Base-by-base conservation (phyloP, 1,140 invertebrate genomes). In the Adoxophyes honmai region DNA sequence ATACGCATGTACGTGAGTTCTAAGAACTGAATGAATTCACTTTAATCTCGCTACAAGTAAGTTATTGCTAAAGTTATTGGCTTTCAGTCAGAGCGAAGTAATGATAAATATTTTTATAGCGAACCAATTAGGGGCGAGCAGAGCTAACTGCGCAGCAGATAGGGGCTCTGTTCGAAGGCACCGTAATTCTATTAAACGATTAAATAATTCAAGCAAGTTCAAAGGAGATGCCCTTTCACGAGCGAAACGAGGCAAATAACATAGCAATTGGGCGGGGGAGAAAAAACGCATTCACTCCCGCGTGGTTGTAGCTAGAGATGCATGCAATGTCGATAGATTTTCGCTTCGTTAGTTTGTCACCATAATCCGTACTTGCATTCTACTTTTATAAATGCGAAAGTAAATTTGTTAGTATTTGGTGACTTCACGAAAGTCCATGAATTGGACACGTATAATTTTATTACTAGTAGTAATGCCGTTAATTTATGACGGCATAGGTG, bases 121-220 rank as follows among this genome's bases (percentile, higher is more conserved):
- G 21, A 69, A 62, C 66, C 70, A 79, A 79, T 79, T 79, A 78
- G 64, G 71, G 73, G 62, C 56, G 55, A 67, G 59, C 52, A 33
- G 55, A 52, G 60, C 56, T 68, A 70, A 69, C 69, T 68, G 68
- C 63, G 68, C 72, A 77, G 75, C 65, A 75, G 74, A 84, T 78
- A 78, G 81, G 75, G 76, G 57, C 62, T 53, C 66, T 65, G 59
- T 69, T 70, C 61, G 54, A 65, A 70, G 71, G 68, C 66, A 70
- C 66, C 66, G 79, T 82, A 82, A 85, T 87, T 87, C 74, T 83
- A 81, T 87, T 85, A 85, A 81, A 86, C 76, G 82, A 84, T 86
- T 87, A 84, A 86, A 86, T 87, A 86, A 86, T 87, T 84, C 81
- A 80, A 68, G 68, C 68, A 71, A 81, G 70, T 84, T 86, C 81